Evolutionary conservation across 2,113 vertebrate species (phyloP).

Genomic region (Scartelaos histophorus): DNA sequence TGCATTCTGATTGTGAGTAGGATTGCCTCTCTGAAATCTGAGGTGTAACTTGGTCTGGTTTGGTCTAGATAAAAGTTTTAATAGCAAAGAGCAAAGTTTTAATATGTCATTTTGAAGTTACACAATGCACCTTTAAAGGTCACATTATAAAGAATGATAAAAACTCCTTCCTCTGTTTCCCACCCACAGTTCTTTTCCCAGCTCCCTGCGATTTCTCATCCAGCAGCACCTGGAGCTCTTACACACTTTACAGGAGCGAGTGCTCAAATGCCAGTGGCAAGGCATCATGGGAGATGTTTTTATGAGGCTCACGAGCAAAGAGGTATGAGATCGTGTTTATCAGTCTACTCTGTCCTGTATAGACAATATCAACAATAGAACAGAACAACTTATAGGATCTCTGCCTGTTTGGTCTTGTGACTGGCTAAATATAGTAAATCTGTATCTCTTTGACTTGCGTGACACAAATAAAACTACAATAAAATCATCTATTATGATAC

Average conservation of each 20-base stretch:
- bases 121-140: too few relatives aligned
- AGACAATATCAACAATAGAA: too few relatives aligned
- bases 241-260: constrained; percentile 90
- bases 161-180: background rate
- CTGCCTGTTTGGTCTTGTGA: constrained; percentile 10
- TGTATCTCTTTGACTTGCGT: constrained; percentile 12
- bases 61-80: too few relatives aligned
- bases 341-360: too few relatives aligned
- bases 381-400: too few relatives aligned
- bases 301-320: constrained; percentile 92
- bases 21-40: too few relatives aligned
- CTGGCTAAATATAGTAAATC: constrained; percentile 17
- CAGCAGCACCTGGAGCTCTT: constrained; percentile 95
- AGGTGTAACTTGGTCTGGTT: too few relatives aligned
- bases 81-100: too few relatives aligned
- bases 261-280: constrained; percentile 91
- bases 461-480: constrained; percentile 24
- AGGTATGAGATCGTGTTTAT: constrained; percentile 70
- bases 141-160: background rate
- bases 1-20: too few relatives aligned
- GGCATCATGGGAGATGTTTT: constrained; percentile 97
- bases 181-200: constrained; percentile 85
- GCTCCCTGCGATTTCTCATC: constrained; percentile 90
- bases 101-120: too few relatives aligned
- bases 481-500: background rate